phyloP scores from a whole-genome alignment of 2,797 vertebrate species.

The Decapterus maruadsi region DNA sequence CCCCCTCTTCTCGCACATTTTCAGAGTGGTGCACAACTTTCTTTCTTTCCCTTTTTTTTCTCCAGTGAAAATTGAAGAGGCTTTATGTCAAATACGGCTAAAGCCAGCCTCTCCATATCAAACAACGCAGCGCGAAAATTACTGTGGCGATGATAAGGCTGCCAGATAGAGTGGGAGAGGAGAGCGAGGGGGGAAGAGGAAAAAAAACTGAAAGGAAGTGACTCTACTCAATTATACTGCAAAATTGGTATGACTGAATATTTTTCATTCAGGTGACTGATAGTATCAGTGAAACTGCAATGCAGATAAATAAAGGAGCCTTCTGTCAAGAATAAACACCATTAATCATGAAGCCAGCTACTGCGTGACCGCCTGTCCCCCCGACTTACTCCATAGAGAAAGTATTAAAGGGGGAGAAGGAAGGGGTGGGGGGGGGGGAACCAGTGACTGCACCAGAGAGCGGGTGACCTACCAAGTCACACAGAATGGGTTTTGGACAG shows the following conservation, averaged over 20 bases:
- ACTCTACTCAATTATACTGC: slow-evolving; percentile 99
- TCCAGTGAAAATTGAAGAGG: slow-evolving; percentile 97
- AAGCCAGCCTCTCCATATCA: slow-evolving; percentile 99
- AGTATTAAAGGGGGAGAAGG: slow-evolving; percentile 68
- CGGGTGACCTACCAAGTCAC: slow-evolving; percentile 81
- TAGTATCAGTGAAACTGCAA: slow-evolving; percentile 98
- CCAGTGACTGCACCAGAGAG: slow-evolving; percentile 74
- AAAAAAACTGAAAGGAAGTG: slow-evolving; percentile 90
- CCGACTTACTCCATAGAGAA: slow-evolving; percentile 86
- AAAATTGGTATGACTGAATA: slow-evolving; percentile 99
- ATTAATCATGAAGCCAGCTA: slow-evolving; percentile 98
- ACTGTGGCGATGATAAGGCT: slow-evolving; percentile 99
- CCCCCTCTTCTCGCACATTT: slow-evolving; percentile 80
- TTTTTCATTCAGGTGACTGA: slow-evolving; percentile 99
- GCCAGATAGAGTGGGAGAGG: slow-evolving; percentile 92
- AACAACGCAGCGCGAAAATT: slow-evolving; percentile 98
- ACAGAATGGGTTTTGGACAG: slow-evolving; percentile 74
- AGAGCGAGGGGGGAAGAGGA: slow-evolving; percentile 41
- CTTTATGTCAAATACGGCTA: slow-evolving; percentile 99
- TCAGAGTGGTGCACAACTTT: slow-evolving; percentile 93
- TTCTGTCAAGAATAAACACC: slow-evolving; percentile 99
- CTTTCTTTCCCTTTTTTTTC: slow-evolving; percentile 65
- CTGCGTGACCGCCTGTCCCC: slow-evolving; percentile 90
- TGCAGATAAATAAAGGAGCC: slow-evolving; percentile 99
- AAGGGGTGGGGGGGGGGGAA: slow-evolving; percentile 1